Percentiles rank a stretch among this genome's conserved stretches.
Conservation (phyloP, 30 jellyfish, hydroid and myxozoan genomes). For the Aurelia coerulea region DNA sequence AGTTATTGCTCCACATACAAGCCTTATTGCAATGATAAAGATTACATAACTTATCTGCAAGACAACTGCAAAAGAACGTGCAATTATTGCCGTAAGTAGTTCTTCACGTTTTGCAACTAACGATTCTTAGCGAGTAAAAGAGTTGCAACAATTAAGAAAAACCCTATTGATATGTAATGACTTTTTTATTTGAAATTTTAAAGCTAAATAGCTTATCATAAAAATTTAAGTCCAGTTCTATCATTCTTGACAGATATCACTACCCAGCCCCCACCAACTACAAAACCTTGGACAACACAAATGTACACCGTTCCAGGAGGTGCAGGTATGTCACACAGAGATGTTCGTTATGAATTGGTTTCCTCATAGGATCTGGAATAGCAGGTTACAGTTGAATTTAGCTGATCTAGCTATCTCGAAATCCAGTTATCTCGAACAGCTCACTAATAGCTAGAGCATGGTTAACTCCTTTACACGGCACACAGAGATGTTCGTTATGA, state of each 20-base stretch:
- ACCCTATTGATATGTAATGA: no score
- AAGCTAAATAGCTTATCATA: not conserved
- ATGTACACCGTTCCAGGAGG: slow-evolving; percentile 90
- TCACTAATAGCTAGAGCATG: no score
- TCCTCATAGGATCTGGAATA: no score
- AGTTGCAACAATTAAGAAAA: no score
- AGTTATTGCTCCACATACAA: slow-evolving; percentile 77
- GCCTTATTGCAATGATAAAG: slow-evolving; percentile 62
- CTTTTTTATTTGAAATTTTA: not conserved
- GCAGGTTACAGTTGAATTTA: no score
- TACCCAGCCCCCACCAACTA: slow-evolving; percentile 81
- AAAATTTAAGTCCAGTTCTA: not conserved
- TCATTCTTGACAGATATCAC: slow-evolving; percentile 57
- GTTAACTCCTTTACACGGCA: no score
- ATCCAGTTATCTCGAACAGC: no score
- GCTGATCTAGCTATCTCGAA: no score
- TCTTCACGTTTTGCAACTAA: not conserved
- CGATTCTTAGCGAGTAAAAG: not conserved
- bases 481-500: no score
- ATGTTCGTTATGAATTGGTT: not conserved
- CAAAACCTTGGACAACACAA: slow-evolving; percentile 53
- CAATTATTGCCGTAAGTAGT: slow-evolving; percentile 91
- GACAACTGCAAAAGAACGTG: slow-evolving; percentile 78
- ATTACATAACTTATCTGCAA: slow-evolving; percentile 60
- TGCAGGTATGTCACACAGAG: slow-evolving; percentile 30